Base-by-base conservation (phyloP, 2,888 invertebrate species). In the Branchellion lobata region DNA sequence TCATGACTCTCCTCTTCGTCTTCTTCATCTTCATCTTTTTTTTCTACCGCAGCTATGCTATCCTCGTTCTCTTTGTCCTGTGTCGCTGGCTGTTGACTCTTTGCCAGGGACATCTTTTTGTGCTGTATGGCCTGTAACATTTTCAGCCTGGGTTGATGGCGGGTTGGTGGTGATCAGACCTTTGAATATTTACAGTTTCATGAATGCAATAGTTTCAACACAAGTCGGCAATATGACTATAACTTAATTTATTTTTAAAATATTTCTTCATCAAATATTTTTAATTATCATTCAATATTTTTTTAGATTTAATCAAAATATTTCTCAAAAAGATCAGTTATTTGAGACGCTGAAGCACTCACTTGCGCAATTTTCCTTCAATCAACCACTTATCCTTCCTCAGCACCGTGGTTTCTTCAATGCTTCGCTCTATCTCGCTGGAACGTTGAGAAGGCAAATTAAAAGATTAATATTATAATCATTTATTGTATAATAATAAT, bases 301-400 rank as follows among this genome's bases (percentile, higher is more conserved):
- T 29, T 29, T 29, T 65, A 8, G 29, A 8, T 29, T 65, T 21
- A 65, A 27, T 11, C 65, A 65, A 65, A 65, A 65, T 29, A 65
- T 24, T 27, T 27, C 8, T 65, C 21, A 65, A 65, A 65, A 65
- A 8, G 29, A 21, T 65, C 21, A 11, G n/a, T 65, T 3, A 27
- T 65, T 65, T 21, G 29, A 27, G n/a, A n/a, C n/a, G n/a, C n/a
- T n/a, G n/a, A 47, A 47, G 47, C n/a, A 84, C 92, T 88, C 88
- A 94, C 92, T 95, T 95, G 86, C 96, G 90, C 72, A 96, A 92
- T 89, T 95, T 94, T 85, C 94, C 94, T 86, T 97, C 97, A 84
- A 95, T 90, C 81, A 95, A 90, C 90, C 96, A 96, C 84, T 95
- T 91, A 85, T 97, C 96, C 85, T 95, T 93, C 86, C 93, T 92